Evolutionary conservation across 2,113 vertebrate species (phyloP).

Genomic region (Zosterops pallidus): DNA sequence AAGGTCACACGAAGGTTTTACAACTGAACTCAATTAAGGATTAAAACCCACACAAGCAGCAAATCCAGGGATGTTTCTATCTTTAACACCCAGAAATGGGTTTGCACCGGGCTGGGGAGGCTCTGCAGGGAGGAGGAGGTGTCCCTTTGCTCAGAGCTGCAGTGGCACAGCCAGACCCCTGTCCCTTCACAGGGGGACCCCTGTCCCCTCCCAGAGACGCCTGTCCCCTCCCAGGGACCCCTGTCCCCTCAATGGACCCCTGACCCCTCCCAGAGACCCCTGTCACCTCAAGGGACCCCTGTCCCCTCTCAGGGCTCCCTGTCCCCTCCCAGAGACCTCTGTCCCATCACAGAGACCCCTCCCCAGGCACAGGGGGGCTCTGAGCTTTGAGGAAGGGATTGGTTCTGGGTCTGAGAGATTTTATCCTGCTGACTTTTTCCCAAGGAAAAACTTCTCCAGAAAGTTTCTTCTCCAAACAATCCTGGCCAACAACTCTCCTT

Average conservation of each 20-base stretch:
- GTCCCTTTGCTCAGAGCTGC: neutral
- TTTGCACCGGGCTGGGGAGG: neutral
- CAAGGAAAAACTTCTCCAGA: too few relatives aligned
- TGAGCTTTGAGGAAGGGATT: too few relatives aligned
- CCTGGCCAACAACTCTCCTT: too few relatives aligned
- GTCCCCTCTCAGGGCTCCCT: too few relatives aligned
- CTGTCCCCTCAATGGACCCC: neutral
- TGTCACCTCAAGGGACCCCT: too few relatives aligned
- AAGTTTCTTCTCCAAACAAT: too few relatives aligned
- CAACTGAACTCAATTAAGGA: neutral
- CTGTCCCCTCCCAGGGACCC: too few relatives aligned
- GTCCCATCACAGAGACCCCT: neutral
- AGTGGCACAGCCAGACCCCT: rapidly evolving
- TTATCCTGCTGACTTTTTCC: too few relatives aligned
- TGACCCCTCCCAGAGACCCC: neutral
- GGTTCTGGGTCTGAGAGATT: too few relatives aligned
- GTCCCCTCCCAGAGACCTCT: too few relatives aligned
- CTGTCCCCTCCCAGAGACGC: too few relatives aligned
- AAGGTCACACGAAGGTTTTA: neutral
- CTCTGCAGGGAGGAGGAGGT: neutral
- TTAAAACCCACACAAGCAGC: neutral
- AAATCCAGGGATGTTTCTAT: rapidly evolving
- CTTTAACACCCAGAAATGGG: rapidly evolving
- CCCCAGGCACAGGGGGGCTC: rapidly evolving
- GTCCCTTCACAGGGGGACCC: rapidly evolving